Conservation (phyloP, 2,888 invertebrate genomes). For the Nomada goodeniana region DNA sequence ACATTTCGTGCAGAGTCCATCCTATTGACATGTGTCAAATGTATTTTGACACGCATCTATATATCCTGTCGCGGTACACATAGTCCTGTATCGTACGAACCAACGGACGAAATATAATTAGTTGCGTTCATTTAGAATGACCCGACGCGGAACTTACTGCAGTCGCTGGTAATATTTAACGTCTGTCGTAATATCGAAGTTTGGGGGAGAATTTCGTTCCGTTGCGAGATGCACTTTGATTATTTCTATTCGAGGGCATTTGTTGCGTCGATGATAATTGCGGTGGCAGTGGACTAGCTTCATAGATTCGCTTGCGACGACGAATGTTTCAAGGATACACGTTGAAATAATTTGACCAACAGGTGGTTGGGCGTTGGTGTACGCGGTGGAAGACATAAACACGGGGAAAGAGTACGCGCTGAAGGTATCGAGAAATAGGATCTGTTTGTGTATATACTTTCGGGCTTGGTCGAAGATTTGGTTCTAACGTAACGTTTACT, state of each 20-base stretch:
- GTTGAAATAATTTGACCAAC: constrained; percentile 72
- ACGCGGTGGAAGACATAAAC: constrained; percentile 95
- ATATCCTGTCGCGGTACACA: neutral
- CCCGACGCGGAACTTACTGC: neutral
- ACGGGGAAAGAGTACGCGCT: constrained; percentile 96
- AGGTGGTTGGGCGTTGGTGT: constrained; percentile 99
- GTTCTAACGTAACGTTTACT: neutral
- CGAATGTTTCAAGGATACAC: constrained; percentile 39
- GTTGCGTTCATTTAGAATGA: neutral
- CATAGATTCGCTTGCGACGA: neutral
- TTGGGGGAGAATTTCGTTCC: no score
- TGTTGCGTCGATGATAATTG: no score
- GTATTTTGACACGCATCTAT: constrained; percentile 68
- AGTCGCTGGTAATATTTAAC: neutral
- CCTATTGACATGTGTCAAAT: constrained; percentile 74
- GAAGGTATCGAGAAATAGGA: constrained; percentile 87
- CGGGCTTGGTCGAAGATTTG: neutral
- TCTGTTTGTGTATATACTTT: neutral
- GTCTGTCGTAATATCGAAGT: no score
- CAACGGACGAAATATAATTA: neutral
- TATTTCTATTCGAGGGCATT: no score
- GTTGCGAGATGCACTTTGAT: no score
- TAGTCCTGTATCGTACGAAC: neutral
- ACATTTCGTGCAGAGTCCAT: neutral
- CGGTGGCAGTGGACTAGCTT: neutral